These are phyloP conservation scores for Nicator chloris DNA, from an alignment of 2,113 vertebrate species.

Conservation along the genomic window DNA sequence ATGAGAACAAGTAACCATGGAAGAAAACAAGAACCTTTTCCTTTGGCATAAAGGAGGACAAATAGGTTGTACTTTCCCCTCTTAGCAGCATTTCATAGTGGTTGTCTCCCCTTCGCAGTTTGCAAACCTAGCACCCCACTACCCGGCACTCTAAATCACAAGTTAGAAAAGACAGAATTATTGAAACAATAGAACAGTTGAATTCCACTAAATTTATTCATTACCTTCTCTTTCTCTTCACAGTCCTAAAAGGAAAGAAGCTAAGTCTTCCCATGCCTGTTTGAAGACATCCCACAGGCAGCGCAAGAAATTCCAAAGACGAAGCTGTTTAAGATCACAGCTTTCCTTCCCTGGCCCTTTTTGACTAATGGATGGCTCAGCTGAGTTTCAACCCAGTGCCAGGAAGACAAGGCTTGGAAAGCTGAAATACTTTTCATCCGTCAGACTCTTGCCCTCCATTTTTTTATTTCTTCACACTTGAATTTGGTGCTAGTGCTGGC, in stretches of 20 bases:
- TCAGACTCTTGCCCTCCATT: not conserved
- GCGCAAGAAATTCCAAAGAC: not conserved
- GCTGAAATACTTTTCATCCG: not conserved
- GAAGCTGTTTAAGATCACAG: not conserved
- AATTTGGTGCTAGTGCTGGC: slow-evolving; percentile 23
- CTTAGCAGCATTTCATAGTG: not conserved
- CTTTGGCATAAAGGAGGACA: not conserved
- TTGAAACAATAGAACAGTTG: not conserved
- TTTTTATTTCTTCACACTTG: not conserved
- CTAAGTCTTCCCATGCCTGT: slow-evolving; percentile 81
- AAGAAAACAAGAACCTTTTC: not conserved
- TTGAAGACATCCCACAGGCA: slow-evolving; percentile 32
- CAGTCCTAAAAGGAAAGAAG: slow-evolving; percentile 82
- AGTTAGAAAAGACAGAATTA: not conserved
- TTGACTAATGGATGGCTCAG: not conserved
- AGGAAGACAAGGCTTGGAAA: not conserved
- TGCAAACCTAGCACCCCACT: not conserved
- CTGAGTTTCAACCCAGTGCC: not conserved
- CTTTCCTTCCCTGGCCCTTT: not conserved
- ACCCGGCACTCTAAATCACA: accelerated
- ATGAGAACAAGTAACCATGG: not conserved
- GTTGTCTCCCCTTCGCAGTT: accelerated
- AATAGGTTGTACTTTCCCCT: not conserved
- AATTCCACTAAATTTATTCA: not conserved
- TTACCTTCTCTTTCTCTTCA: not conserved